Conservation (phyloP, 2,888 invertebrate species). For the Plebejus argus region DNA sequence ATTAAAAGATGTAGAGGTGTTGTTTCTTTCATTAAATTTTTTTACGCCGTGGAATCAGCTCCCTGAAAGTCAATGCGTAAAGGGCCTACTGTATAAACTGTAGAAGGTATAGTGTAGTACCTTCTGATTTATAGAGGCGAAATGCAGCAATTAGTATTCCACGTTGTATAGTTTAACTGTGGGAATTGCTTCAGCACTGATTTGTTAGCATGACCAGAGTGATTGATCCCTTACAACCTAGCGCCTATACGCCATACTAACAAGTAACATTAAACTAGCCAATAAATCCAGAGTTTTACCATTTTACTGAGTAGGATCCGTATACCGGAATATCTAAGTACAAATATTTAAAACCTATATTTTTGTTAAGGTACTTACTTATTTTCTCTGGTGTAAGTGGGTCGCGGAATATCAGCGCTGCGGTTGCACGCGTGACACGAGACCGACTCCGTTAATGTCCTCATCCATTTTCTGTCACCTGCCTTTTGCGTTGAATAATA, state of each 20-base stretch:
- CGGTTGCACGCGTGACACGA: slow-evolving; percentile 45
- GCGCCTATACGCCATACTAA: too few species aligned
- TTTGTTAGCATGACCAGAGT: neutral
- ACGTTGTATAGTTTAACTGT: neutral
- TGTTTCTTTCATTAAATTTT: too few species aligned
- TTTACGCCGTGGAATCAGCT: too few species aligned
- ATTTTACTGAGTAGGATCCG: too few species aligned
- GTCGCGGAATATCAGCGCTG: neutral
- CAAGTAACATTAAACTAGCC: too few species aligned
- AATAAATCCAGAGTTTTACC: too few species aligned
- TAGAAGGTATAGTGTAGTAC: neutral
- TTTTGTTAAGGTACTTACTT: neutral
- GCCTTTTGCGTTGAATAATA: slow-evolving; percentile 8
- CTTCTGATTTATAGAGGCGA: neutral
- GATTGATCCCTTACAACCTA: neutral
- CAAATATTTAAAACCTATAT: neutral
- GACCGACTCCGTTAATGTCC: slow-evolving; percentile 33
- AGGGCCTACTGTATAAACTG: too few species aligned
- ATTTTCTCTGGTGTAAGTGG: neutral
- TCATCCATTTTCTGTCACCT: slow-evolving; percentile 2
- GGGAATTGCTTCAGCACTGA: neutral
- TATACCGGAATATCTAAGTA: neutral
- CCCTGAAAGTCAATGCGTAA: too few species aligned
- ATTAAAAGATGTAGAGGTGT: neutral
- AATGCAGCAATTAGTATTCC: neutral